Conservation (phyloP, 2,797 vertebrate species). For the Balearica regulorum region DNA sequence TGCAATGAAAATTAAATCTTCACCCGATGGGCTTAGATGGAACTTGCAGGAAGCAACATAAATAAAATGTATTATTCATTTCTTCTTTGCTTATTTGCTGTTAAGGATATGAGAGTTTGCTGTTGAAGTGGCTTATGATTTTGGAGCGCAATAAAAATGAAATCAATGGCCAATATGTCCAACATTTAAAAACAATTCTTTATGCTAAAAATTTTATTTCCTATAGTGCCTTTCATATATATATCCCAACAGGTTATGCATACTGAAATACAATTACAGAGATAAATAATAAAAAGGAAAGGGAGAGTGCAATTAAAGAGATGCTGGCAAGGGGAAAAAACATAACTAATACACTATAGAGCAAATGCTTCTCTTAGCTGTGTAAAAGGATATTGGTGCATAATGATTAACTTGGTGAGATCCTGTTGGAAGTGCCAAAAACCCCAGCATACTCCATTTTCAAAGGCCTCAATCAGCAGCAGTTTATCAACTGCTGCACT, state of each 20-base stretch:
- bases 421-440: neutral
- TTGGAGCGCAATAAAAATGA: constrained; percentile 33
- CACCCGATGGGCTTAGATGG: neutral
- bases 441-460: neutral
- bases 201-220: neutral
- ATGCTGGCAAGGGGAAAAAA: neutral
- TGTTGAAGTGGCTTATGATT: constrained; percentile 11
- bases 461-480: neutral
- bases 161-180: neutral
- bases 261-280: neutral
- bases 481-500: neutral
- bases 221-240: neutral
- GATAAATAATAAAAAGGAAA: constrained; percentile 22
- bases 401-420: neutral
- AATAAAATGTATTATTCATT: constrained; percentile 59
- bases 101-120: constrained; percentile 16
- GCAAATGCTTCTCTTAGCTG: neutral
- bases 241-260: neutral
- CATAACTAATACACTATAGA: neutral
- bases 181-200: neutral
- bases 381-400: neutral
- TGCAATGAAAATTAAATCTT: constrained; percentile 48
- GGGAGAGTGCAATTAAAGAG: neutral
- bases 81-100: constrained; percentile 30
- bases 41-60: constrained; percentile 27